phyloP scores from a whole-genome alignment of 2,113 vertebrate genomes.

The Notarius quadriscutis region DNA sequence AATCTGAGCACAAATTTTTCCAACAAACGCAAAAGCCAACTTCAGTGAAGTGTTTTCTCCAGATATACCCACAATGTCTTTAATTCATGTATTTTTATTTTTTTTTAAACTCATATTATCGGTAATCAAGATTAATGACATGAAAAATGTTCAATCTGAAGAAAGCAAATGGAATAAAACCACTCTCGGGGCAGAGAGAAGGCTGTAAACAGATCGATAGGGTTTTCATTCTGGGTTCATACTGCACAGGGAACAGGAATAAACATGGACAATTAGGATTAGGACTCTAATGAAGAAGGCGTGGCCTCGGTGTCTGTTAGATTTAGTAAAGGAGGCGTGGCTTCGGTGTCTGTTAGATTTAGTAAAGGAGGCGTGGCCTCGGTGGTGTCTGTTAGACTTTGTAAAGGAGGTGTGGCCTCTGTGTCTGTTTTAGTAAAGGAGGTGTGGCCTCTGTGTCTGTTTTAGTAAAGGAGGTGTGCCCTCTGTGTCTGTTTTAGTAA shows the following conservation, averaged over 20 bases:
- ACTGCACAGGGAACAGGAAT: neutral
- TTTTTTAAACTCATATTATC: neutral
- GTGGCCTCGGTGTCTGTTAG: neutral
- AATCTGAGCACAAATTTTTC: neutral
- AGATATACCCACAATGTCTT: slow-evolving; percentile 21
- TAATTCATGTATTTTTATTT: slow-evolving; percentile 33
- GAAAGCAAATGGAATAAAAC: slow-evolving; percentile 24
- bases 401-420: neutral
- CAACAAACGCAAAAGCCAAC: neutral
- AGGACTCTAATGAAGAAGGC: neutral
- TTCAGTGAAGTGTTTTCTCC: neutral
- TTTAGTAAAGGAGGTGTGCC: neutral
- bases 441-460: neutral
- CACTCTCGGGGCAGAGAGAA: neutral
- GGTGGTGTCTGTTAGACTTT: neutral
- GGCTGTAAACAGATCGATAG: slow-evolving; percentile 21
- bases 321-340: neutral
- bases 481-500: neutral
- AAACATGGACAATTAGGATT: slow-evolving; percentile 40
- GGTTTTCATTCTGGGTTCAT: slow-evolving; percentile 1
- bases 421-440: neutral
- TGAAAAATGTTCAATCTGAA: slow-evolving; percentile 21
- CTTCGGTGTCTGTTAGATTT: neutral
- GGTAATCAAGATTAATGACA: slow-evolving; percentile 41
- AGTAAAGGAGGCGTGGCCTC: neutral